Base-by-base conservation (phyloP, 2,797 vertebrate species). In the Lutjanus argentimaculatus region DNA sequence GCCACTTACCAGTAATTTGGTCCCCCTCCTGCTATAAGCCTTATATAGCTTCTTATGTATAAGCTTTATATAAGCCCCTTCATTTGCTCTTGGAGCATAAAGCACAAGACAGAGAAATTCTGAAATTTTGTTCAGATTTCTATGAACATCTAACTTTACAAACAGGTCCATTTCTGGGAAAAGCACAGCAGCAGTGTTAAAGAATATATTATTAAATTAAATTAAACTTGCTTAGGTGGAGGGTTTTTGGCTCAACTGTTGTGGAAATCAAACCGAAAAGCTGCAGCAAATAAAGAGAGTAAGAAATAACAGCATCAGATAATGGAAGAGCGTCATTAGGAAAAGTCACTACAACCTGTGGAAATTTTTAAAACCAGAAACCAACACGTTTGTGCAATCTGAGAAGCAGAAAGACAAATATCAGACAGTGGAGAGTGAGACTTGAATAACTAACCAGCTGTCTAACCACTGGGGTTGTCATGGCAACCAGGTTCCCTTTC, bases 341-440 rank as follows among this genome's bases (percentile, higher is more conserved):
- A 25, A 40, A 56, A 65, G 14, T 66, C 45, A 9, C 30, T 8
- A 4, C 15, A 66, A n/a, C 17, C 7, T 10, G 57, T 19, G 36
- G 5, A 12, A 17, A 40, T 6, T 13, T 1, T 36, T 3, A 36
- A 49, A 61, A 14, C 7, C 42, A 66, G 36, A 14, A 40, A 25
- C 7, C 58, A 21, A 40, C 49, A 22, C 42, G 55, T 80, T 85
- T n/a, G 16, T 63, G 16, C 57, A 62, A 13, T 69, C 72, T 65
- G 72, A 77, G 75, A 52, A 2, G 55, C 59, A 80, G 75, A 68
- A 83, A 83, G 74, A 82, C 63, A 86, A 83, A 90, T 30, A 83
- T 62, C 65, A 77, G 66, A 48, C 59, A n/a, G 57, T 22, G 66
- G 36, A 25, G 21, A n/a, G 59, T 7, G 46, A 69, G 72, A 78